These are phyloP conservation scores for Ichneumoninae sp. DNA, from an alignment of 2,888 invertebrate species.

Conservation along the genomic window DNA sequence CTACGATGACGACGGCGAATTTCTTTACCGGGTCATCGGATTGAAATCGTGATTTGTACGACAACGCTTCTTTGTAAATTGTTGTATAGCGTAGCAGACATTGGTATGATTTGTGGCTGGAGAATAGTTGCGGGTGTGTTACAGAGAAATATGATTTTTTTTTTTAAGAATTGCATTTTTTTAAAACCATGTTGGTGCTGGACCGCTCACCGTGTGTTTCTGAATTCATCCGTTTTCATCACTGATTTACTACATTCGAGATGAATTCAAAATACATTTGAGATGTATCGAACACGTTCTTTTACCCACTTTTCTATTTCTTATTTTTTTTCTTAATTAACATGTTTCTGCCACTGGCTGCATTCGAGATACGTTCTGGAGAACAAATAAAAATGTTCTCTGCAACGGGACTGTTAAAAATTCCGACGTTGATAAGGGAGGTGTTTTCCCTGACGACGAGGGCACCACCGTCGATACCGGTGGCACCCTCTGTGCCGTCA, in stretches of 20 bases:
- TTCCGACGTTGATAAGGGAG: not conserved
- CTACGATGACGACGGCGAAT: constrained; percentile 92
- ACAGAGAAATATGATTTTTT: not conserved
- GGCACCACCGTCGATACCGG: not conserved
- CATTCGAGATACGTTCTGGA: too few species aligned
- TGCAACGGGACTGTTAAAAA: not conserved
- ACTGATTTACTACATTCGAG: too few species aligned
- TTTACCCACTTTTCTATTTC: too few species aligned
- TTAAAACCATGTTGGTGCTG: not conserved
- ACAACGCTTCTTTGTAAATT: constrained; percentile 16
- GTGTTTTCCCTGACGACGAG: not conserved
- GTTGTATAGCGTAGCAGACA: constrained; percentile 4
- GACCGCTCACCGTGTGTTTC: too few species aligned
- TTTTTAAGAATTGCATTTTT: not conserved
- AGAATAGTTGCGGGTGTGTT: not conserved
- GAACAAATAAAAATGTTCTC: too few species aligned
- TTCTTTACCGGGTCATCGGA: constrained; percentile 90
- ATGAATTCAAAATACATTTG: too few species aligned
- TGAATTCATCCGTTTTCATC: too few species aligned
- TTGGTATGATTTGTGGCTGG: not conserved
- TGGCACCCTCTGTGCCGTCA: constrained; percentile 23
- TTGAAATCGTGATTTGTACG: constrained; percentile 51
- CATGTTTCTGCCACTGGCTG: too few species aligned
- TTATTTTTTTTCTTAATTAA: too few species aligned
- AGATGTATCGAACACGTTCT: too few species aligned